Percentiles rank a stretch among this genome's conserved stretches.
Evolutionary conservation across 2,797 vertebrate genomes (phyloP).

Genomic region (Muscicapa striata): DNA sequence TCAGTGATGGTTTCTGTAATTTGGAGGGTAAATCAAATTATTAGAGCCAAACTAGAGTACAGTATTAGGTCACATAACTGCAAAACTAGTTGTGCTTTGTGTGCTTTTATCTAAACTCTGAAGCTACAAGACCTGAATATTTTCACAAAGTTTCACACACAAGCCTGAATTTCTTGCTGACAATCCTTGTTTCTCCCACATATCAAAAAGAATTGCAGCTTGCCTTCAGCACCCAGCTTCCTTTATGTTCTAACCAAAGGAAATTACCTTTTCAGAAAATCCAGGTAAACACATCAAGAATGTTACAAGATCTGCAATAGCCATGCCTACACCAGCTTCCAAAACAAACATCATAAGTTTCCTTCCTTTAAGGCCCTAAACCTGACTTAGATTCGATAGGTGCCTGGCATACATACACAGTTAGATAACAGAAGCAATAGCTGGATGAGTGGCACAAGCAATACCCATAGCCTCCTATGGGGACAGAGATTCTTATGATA

Average conservation of each 20-base stretch:
- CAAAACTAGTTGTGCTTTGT: not conserved
- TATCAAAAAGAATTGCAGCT: not conserved
- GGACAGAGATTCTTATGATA: not conserved
- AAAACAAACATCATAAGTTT: not conserved
- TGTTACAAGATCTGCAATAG: not conserved
- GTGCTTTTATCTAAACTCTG: not conserved
- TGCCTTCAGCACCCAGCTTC: not conserved
- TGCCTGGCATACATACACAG: not conserved
- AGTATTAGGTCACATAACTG: not conserved
- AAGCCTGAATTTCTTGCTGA: not conserved
- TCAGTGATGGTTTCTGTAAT: not conserved
- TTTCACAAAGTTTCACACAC: not conserved
- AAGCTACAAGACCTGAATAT: not conserved
- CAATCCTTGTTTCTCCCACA: fast-evolving
- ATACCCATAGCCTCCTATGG: not conserved
- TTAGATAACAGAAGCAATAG: not conserved
- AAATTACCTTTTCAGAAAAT: not conserved
- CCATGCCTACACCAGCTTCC: not conserved
- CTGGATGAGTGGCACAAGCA: not conserved
- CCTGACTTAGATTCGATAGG: not conserved
- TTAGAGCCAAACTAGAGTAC: not conserved
- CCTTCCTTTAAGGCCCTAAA: not conserved
- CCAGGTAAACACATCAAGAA: not conserved
- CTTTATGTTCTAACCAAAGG: not conserved
- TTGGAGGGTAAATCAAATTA: not conserved